phyloP scores from a whole-genome alignment of 2,797 vertebrate species.

The Pteronotus mesoamericanus region DNA sequence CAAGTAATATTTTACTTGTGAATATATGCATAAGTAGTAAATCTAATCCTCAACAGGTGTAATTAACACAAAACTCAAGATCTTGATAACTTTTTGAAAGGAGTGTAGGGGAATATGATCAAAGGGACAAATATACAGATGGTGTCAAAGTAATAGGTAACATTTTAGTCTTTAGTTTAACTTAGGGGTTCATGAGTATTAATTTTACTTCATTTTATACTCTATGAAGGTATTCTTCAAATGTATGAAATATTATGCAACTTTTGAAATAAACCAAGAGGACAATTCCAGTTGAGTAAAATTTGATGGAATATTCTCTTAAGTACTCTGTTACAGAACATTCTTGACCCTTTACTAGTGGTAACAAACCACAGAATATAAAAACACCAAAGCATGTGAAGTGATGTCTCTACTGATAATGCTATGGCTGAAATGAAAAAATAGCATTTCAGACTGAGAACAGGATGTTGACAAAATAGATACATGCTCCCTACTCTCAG shows the following conservation, averaged over 20 bases:
- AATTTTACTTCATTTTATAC: not conserved
- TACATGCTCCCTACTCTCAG: not conserved
- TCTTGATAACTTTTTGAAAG: not conserved
- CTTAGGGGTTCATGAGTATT: not conserved
- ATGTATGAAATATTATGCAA: not conserved
- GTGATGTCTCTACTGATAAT: not conserved
- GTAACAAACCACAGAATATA: not conserved
- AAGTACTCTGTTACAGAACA: not conserved
- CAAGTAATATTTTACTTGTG: not conserved
- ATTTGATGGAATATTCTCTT: not conserved
- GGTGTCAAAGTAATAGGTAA: not conserved
- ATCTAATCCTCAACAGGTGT: not conserved
- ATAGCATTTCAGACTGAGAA: not conserved
- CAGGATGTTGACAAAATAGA: not conserved
- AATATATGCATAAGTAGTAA: not conserved
- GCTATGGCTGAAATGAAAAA: not conserved
- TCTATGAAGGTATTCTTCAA: not conserved
- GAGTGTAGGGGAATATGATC: not conserved
- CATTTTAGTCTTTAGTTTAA: not conserved
- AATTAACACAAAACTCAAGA: not conserved
- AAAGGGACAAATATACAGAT: not conserved
- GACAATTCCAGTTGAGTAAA: not conserved
- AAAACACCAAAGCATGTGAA: not conserved
- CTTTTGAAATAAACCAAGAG: not conserved
- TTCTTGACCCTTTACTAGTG: not conserved